Base-by-base conservation (phyloP, 2,888 invertebrate species). In the Netelia inedita region DNA sequence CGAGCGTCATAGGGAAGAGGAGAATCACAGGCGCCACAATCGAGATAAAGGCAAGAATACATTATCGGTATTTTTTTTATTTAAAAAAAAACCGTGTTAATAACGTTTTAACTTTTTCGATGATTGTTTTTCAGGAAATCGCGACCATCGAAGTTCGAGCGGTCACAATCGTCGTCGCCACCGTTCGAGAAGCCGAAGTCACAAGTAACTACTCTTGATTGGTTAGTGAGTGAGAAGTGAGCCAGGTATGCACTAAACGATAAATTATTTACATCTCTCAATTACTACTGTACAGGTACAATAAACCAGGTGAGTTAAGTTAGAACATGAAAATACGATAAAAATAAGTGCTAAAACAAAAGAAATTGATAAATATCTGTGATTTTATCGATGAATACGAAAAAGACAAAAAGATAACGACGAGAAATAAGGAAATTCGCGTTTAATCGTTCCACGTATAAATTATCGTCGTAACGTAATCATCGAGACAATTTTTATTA, bases 161-260 rank as follows among this genome's bases (percentile, higher is more conserved):
- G 91, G 93, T 75, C 93, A 93, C 79, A 93, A 87, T 82, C 93
- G 93, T 61, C 92, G 92, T 82, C 92, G 93, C 79, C 93, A 93
- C 88, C 93, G 93, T 86, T 93, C 93, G 82, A 89, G 93, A 91
- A 94, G 93, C 91, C 93, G 93, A 92, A 93, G 93, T 94, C 93
- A 91, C 93, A 93, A 93, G 93, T 93, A 94, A 93, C 93, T 91
- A 93, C 92, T 91, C 93, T 93, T 93, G 93, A 93, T 93, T 93
- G 93, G 93, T 94, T 94, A 94, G 93, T 94, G 93, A 93, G 92
- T 93, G 93, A 93, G 93, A 92, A 93, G 88, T 91, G 89, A 93
- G 86, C 91, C 93, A 94, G 93, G 93, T 94, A 94, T 93, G 93
- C 93, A 94, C 90, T 90, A 92, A 91, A 92, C 88, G 89, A 90